A percentile compares a stretch with the other conserved stretches of the same genome.
Conservation (phyloP, 2,797 vertebrate genomes). For the Nannoperca australis region DNA sequence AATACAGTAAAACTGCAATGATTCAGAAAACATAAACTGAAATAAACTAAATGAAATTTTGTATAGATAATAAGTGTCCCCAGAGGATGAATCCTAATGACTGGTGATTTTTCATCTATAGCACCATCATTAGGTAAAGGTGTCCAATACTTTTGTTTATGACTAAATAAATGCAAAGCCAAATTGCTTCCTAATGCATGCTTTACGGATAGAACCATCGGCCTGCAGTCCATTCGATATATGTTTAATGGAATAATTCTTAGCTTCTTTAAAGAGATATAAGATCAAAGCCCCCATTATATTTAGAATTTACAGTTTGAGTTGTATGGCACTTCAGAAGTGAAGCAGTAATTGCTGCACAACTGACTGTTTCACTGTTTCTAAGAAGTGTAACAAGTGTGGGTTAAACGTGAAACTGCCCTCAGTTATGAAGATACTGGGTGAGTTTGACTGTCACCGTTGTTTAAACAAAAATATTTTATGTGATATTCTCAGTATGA, state of each 20-base stretch:
- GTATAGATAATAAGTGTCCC: background rate
- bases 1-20: background rate
- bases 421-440: background rate
- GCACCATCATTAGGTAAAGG: background rate
- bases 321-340: background rate
- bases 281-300: background rate
- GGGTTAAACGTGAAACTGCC: background rate
- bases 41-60: background rate
- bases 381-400: background rate
- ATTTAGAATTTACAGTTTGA: background rate
- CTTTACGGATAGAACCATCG: background rate
- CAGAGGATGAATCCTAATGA: background rate
- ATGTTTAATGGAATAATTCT: background rate
- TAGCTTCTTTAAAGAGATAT: background rate
- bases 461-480: conserved; percentile 3
- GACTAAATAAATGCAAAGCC: background rate
- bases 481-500: background rate
- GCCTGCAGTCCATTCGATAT: background rate
- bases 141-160: background rate
- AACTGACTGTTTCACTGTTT: background rate
- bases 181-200: background rate
- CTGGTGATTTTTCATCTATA: background rate
- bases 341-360: background rate
- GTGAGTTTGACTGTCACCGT: background rate
- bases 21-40: background rate